These are phyloP conservation scores for Patella caerulea DNA, from an alignment of 2,888 invertebrate species.

Conservation along the genomic window DNA sequence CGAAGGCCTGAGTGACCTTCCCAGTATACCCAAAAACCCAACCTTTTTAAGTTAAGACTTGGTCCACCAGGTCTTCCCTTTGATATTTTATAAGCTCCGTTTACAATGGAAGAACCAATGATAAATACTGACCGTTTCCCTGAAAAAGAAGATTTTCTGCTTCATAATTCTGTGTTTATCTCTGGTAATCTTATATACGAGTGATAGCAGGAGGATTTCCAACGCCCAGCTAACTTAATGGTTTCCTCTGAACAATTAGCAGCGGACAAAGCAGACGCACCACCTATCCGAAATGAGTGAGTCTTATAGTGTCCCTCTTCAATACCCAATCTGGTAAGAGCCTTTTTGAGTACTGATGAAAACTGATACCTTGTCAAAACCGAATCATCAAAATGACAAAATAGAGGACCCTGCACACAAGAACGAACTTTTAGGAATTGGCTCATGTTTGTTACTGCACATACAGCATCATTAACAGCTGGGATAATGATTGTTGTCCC, in stretches of 20 bases:
- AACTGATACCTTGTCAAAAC: not conserved
- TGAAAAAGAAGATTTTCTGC: not conserved
- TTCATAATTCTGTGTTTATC: too few relatives aligned
- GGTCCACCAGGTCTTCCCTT: not conserved
- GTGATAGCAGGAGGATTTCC: not conserved
- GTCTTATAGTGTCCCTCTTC: too few relatives aligned
- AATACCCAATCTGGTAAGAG: not conserved
- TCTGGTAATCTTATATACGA: not conserved
- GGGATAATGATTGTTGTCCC: not conserved
- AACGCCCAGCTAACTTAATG: not conserved
- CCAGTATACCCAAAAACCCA: not conserved
- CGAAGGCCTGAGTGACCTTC: not conserved
- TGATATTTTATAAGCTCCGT: too few relatives aligned
- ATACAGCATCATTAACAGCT: not conserved
- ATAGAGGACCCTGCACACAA: not conserved
- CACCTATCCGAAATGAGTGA: not conserved
- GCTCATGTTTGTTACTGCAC: not conserved
- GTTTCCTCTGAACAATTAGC: not conserved
- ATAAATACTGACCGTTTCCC: not conserved
- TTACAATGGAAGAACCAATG: too few relatives aligned
- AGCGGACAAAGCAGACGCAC: not conserved
- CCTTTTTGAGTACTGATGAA: not conserved
- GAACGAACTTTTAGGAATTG: not conserved
- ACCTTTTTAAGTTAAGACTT: not conserved
- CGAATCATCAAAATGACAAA: not conserved